Evolutionary conservation across 1,140 invertebrate species (phyloP), one percentile per base, ranked within the genome.

Genomic region (Oryctes rhinoceros): DNA sequence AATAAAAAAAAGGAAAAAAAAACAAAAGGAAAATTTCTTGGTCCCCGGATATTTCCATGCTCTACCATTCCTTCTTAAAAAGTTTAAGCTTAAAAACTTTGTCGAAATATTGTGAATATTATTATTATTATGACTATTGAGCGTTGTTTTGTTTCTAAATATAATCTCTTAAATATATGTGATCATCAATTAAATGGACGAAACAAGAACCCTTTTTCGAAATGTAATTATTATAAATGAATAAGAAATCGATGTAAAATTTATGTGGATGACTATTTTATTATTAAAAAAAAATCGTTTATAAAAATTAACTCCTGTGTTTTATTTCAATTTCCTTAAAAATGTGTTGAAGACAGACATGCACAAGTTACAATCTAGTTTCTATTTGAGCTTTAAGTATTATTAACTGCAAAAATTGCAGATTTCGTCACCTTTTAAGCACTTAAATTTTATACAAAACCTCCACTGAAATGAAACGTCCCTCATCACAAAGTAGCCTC

Each of bases 231-330:
- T 59, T 59, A 59, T 18, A 59, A 59, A 59, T 18, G 5, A 59
- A 53, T 15, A 53, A 53, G n/a, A 18, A 59, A 18, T 59, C 53
- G 53, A 78, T 83, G 84, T 84, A 85, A 75, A 75, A 83, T 85
- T 85, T 82, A 86, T 86, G 85, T 87, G 85, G 84, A 87, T 86
- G 83, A 81, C 84, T 86, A 86, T 87, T 87, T 87, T 86, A 86
- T 84, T 86, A 85, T 86, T 86, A 86, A 87, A 87, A n/a, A 83
- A 83, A 85, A 83, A 84, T 87, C 83, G 83, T 86, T 84, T 86
- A 85, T 79, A 84, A 85, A 84, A 83, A 81, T 80, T 74, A 74
- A 0, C 30, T 35, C 30, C 15, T 74, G 20, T 74, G 24, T 74
- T 74, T 59, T 59, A 59, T 59, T 59, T 53, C 49, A 53, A 53